Conservation (phyloP, 2,797 vertebrate genomes). For the Schizopygopsis pylzovi region DNA sequence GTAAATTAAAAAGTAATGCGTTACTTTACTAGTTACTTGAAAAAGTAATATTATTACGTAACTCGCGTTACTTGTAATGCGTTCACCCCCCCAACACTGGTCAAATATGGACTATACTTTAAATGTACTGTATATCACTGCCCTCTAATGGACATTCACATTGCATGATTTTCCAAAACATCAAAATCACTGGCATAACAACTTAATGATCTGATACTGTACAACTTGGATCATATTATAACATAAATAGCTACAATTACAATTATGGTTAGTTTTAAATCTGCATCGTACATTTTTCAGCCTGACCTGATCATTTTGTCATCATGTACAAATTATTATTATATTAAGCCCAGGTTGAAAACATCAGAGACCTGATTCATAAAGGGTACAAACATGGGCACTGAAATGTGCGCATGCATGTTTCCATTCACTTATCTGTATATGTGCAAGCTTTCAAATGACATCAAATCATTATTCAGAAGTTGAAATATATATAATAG, state of each 20-base stretch:
- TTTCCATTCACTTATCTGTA: not conserved
- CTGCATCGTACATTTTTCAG: not conserved
- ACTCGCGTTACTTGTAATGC: too few species aligned
- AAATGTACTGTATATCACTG: slow-evolving; percentile 11
- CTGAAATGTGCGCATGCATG: not conserved
- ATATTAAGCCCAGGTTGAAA: not conserved
- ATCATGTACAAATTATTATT: not conserved
- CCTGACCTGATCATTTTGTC: not conserved
- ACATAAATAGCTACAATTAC: not conserved
- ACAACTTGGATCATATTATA: not conserved
- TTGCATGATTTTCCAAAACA: not conserved
- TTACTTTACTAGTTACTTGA: too few species aligned
- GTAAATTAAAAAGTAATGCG: too few species aligned
- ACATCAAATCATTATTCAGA: not conserved
- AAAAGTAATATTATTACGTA: too few species aligned
- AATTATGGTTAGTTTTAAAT: not conserved
- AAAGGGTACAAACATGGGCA: not conserved
- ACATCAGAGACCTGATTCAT: not conserved
- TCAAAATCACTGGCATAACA: not conserved
- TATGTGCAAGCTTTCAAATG: not conserved
- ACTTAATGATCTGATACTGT: not conserved
- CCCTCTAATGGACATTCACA: slow-evolving; percentile 35
- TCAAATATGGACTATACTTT: not conserved
- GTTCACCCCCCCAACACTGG: too few species aligned
- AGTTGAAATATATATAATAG: not conserved